Evolutionary conservation across 2,888 invertebrate species (phyloP), one percentile per base, ranked within the genome.

Genomic region (Sesia bembeciformis): DNA sequence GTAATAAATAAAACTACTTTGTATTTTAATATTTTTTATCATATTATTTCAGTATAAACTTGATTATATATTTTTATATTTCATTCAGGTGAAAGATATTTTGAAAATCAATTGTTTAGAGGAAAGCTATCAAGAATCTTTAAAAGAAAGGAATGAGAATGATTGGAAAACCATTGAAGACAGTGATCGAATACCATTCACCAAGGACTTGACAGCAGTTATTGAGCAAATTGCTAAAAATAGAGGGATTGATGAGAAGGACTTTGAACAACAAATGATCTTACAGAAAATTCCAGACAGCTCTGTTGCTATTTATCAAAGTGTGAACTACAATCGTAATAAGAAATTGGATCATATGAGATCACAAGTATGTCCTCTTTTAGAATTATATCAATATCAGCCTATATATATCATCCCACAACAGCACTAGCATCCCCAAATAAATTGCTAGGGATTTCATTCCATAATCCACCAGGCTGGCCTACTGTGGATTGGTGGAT

Each of bases 261-360:
- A 60, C 8, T 40, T 55, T 60, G 74, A 76, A 5, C 68, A 70
- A 55, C 73, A 79, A 59, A 65, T 90, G 39, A 68, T 78, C 40
- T 72, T 92, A 49, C 90, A 93, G 65, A 78, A 83, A 56, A 92
- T 94, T 58, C 91, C 92, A 5, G 91, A 90, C 43, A 92, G 90
- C 63, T 79, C 87, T 51, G 89, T 88, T 43, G 94, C 93, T 40
- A 91, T 93, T 0, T 94, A 92, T 74, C 94, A 94, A 79, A 93
- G 92, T 56, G 67, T 92, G 56, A 67, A 78, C 43, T 57, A 62
- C 61, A 55, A 66, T 55, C 68, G 70, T 62, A 72, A 78, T 56
- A 74, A 65, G 63, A 75, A 79, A 51, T 70, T 74, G 40, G 81
- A 86, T 61, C 84, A 81, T 62, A 93, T 94, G 81, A 91, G 90